These are phyloP conservation scores for Brachypteracias leptosomus DNA, from an alignment of 2,113 vertebrate genomes.

Conservation along the genomic window DNA sequence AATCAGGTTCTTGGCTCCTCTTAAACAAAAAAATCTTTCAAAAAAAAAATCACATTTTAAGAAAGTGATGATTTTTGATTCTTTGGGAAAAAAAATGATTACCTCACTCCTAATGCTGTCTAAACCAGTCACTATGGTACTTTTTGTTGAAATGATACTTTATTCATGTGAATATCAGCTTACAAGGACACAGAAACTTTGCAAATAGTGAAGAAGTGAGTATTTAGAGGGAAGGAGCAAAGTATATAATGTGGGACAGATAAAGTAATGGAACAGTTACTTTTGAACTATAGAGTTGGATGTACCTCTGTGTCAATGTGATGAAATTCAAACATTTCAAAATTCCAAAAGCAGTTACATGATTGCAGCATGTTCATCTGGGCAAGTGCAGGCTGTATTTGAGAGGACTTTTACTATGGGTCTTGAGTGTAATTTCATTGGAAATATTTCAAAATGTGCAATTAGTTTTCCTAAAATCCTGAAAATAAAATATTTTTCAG, in stretches of 20 bases:
- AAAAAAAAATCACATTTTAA: background rate
- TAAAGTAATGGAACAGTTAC: background rate
- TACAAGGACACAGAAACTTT: background rate
- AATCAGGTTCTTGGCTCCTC: background rate
- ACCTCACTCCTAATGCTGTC: background rate
- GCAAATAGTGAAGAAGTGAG: background rate
- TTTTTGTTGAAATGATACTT: background rate
- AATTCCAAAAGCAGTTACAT: fast-evolving
- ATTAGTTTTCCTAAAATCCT: background rate
- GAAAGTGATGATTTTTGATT: background rate
- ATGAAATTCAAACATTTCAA: background rate
- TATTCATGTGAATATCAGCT: background rate
- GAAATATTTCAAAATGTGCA: background rate
- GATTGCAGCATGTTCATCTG: background rate
- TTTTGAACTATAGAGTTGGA: background rate
- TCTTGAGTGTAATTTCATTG: fast-evolving
- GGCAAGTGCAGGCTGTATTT: background rate
- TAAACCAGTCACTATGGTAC: background rate
- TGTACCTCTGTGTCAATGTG: background rate
- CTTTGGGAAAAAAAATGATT: background rate
- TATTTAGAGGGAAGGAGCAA: background rate
- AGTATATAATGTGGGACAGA: background rate
- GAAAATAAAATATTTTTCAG: background rate
- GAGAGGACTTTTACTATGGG: background rate
- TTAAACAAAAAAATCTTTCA: background rate